These are phyloP conservation scores for Heterodera carotae DNA, from an alignment of 1,140 invertebrate genomes.

Conservation along the genomic window DNA sequence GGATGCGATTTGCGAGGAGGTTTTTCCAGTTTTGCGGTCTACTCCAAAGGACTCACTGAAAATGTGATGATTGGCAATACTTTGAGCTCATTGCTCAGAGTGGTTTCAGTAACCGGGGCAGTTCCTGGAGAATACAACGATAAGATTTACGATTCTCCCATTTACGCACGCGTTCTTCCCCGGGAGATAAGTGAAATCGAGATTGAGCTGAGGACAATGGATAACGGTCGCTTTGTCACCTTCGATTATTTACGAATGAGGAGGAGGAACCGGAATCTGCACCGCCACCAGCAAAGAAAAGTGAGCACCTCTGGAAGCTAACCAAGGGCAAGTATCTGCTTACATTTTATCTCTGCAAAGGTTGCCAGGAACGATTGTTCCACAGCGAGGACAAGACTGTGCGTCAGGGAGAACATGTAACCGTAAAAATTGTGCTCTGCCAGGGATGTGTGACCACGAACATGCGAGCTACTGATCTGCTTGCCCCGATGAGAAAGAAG, in stretches of 20 bases:
- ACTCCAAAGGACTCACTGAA: constrained; percentile 5
- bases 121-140: constrained; percentile 5
- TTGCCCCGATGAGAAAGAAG: neutral
- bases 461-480: constrained; percentile 3
- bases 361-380: constrained; percentile 1
- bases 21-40: constrained; percentile 13
- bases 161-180: neutral
- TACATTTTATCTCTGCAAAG: constrained; percentile 8
- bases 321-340: constrained; percentile 2
- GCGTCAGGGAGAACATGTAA: neutral
- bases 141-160: constrained; percentile 4
- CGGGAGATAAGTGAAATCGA: neutral
- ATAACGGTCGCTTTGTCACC: too few species aligned
- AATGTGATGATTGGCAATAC: neutral
- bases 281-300: neutral
- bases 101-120: too few species aligned
- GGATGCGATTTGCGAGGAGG: constrained; percentile 7
- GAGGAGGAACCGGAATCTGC: too few species aligned
- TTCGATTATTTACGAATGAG: too few species aligned
- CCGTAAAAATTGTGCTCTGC: neutral
- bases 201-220: too few species aligned
- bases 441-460: constrained; percentile 13
- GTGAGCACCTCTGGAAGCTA: constrained; percentile 9
- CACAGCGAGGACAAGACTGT: constrained; percentile 9
- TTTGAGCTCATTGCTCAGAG: too few species aligned